phyloP scores from a whole-genome alignment of 2,797 vertebrate genomes.

The Helicolenus hilgendorfi region DNA sequence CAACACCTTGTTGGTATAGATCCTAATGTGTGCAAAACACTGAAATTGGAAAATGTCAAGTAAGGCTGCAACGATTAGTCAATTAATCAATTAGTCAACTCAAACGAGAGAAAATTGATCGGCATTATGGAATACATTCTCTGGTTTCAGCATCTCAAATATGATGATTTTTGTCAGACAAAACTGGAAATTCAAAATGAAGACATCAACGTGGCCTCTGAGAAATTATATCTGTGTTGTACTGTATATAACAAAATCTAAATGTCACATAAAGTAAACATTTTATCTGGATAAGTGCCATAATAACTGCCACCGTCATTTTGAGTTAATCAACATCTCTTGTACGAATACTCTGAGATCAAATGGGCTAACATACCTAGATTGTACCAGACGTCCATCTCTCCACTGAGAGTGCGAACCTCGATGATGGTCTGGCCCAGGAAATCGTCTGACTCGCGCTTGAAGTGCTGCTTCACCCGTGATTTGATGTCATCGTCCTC shows the following conservation, averaged over 20 bases:
- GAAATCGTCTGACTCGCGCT: conserved; percentile 98
- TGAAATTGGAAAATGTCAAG: not conserved
- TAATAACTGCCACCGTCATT: not conserved
- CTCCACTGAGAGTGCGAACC: conserved; percentile 97
- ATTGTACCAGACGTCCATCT: conserved; percentile 99
- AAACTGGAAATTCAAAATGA: not conserved
- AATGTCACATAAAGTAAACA: not conserved
- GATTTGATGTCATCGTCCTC: conserved; percentile 99
- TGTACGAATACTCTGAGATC: not conserved
- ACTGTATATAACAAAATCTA: not conserved
- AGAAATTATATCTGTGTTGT: not conserved
- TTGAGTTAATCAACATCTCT: not conserved
- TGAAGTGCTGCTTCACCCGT: conserved; percentile 98
- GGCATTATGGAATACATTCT: not conserved
- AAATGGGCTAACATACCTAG: conserved; percentile 88
- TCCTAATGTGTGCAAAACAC: not conserved
- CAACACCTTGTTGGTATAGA: not conserved
- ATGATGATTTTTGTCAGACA: not conserved
- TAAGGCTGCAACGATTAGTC: not conserved
- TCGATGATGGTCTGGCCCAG: conserved; percentile 99
- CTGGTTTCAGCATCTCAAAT: not conserved
- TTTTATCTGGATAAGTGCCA: not conserved
- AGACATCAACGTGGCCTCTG: not conserved
- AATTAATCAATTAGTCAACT: not conserved
- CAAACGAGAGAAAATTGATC: not conserved